Conservation (phyloP, 2,113 vertebrate genomes). For the Colius striatus region DNA sequence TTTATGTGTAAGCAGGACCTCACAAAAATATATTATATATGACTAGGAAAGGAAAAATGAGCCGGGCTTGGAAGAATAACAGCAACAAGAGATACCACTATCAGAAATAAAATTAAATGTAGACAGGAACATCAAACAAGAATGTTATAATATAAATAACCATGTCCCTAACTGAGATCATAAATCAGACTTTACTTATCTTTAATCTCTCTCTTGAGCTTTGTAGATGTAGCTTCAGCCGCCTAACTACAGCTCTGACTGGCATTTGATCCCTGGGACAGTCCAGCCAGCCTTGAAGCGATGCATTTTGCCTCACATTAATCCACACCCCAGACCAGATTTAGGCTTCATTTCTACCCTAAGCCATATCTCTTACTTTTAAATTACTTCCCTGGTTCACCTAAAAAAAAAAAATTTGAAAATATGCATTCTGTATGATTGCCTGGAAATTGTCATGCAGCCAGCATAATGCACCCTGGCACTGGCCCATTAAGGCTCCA, state of each 20-base stretch:
- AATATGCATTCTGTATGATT: neutral
- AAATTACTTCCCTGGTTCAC: neutral
- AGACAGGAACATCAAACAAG: constrained; percentile 59
- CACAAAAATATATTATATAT: constrained; percentile 3
- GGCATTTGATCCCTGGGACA: constrained; percentile 33
- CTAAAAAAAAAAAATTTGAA: neutral
- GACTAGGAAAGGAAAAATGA: constrained; percentile 47
- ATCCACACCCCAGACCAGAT: neutral
- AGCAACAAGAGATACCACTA: constrained; percentile 59
- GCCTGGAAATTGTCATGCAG: neutral
- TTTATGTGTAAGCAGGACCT: neutral
- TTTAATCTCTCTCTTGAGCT: constrained; percentile 59
- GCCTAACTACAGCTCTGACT: neutral
- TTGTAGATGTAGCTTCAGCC: neutral
- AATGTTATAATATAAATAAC: constrained; percentile 59
- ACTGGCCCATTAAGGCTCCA: neutral
- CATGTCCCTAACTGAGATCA: constrained; percentile 35
- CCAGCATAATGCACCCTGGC: accelerated
- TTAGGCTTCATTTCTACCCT: constrained; percentile 6
- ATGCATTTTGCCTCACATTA: neutral
- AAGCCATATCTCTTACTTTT: constrained; percentile 9
- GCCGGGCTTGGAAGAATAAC: constrained; percentile 18
- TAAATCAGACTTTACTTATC: constrained; percentile 58
- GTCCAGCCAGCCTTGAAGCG: neutral
- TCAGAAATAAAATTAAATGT: constrained; percentile 66